A percentile compares a stretch with the other conserved stretches of the same genome.
These are phyloP conservation scores for Nyleta sp. DNA, from an alignment of 2,888 invertebrate species.

Conservation along the genomic window DNA sequence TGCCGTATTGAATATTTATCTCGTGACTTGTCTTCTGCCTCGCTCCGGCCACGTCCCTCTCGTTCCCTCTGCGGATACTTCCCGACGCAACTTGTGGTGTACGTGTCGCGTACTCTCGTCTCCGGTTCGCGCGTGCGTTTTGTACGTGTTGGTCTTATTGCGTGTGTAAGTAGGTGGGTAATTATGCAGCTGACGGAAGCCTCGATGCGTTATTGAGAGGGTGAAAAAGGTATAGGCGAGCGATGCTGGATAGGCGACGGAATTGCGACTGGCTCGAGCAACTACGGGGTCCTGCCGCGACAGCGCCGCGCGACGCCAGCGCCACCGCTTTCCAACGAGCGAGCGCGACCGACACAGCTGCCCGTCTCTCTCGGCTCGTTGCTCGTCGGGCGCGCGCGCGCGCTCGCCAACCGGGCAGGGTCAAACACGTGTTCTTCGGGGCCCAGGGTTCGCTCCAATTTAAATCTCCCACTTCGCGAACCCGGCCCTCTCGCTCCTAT, in stretches of 20 bases:
- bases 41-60: conserved; percentile 34
- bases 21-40: conserved; percentile 15
- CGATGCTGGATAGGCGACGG: conserved; percentile 81
- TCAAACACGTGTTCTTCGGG: conserved; percentile 58
- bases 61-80: conserved; percentile 26
- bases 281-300: conserved; percentile 86
- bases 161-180: conserved; percentile 81
- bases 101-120: conserved; percentile 43
- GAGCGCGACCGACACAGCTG: conserved; percentile 11
- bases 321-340: conserved; percentile 82
- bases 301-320: conserved; percentile 85
- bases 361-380: conserved; percentile 25
- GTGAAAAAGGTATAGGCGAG: conserved; percentile 83
- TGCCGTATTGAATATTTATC: conserved; percentile 1
- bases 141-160: conserved; percentile 32
- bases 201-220: conserved; percentile 77
- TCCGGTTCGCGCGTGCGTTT: conserved; percentile 75
- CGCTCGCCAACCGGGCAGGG: conserved; percentile 45
- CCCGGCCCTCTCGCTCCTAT: conserved; percentile 16
- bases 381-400: conserved; percentile 21
- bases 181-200: conserved; percentile 76
- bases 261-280: conserved; percentile 79
- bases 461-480: conserved; percentile 39
- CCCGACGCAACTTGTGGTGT: conserved; percentile 37
- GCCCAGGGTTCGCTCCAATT: conserved; percentile 58